A percentile compares a stretch with the other conserved stretches of the same genome.
phyloP scores from a whole-genome alignment of 2,888 invertebrate species.

The Eilema depressum region DNA sequence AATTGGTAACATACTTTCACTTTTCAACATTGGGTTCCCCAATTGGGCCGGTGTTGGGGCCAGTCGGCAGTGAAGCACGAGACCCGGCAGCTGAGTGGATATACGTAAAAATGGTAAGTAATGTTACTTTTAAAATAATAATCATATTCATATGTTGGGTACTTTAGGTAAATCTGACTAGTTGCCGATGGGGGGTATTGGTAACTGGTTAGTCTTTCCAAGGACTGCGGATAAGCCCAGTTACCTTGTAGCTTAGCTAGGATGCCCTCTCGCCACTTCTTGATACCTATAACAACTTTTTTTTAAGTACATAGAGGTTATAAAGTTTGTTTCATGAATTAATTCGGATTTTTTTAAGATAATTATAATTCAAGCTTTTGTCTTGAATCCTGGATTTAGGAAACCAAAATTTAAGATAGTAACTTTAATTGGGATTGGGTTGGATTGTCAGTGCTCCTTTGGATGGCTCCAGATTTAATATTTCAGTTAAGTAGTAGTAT shows the following conservation, averaged over 20 bases:
- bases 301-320: too few relatives aligned
- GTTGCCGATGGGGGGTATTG: background rate
- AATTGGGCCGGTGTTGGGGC: constrained; percentile 46
- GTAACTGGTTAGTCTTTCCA: too few relatives aligned
- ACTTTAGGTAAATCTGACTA: background rate
- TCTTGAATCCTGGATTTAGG: background rate
- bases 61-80: constrained; percentile 51
- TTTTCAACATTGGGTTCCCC: constrained; percentile 66
- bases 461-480: background rate
- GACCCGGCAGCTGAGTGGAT: constrained; percentile 32
- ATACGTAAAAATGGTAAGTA: constrained; percentile 5
- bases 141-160: background rate
- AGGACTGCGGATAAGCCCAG: too few relatives aligned
- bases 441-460: background rate
- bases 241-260: too few relatives aligned
- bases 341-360: too few relatives aligned
- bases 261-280: background rate
- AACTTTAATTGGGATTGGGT: background rate
- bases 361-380: background rate
- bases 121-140: background rate
- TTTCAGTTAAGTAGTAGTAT: background rate
- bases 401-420: background rate
- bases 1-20: constrained; percentile 73
- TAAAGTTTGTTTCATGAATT: too few relatives aligned
- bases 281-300: too few relatives aligned